A percentile compares a stretch with the other conserved stretches of the same genome.
Conservation (phyloP, 2,888 invertebrate genomes). For the Drosophila niveifrons region DNA sequence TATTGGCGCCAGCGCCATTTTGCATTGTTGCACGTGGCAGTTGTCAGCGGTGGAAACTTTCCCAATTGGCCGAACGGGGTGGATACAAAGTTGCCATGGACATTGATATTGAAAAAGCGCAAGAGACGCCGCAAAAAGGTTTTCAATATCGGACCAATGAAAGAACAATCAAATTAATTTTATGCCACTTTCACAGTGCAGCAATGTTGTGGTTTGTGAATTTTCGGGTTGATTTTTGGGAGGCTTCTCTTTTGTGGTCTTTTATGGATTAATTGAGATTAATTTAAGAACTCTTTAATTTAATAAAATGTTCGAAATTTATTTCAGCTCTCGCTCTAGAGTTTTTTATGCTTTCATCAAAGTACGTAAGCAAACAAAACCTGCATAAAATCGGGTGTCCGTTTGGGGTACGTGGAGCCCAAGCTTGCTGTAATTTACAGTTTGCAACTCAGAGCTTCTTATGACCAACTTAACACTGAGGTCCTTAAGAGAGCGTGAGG, state of each 20-base stretch:
- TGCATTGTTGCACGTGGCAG: constrained; percentile 71
- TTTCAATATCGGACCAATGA: neutral
- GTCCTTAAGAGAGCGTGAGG: constrained; percentile 1
- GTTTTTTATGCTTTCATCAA: neutral
- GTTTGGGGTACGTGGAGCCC: neutral
- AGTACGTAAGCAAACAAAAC: neutral
- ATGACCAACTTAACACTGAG: constrained; percentile 13
- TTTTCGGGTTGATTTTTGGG: neutral
- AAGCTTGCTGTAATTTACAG: constrained; percentile 13
- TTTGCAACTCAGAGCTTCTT: neutral
- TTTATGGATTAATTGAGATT: constrained; percentile 1
- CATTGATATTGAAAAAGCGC: constrained; percentile 22
- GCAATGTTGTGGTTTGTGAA: neutral
- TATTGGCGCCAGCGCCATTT: constrained; percentile 58
- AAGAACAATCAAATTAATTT: constrained; percentile 22
- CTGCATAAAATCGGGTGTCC: neutral
- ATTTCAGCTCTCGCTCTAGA: neutral
- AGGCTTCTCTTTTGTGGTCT: neutral
- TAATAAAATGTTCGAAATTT: constrained; percentile 3
- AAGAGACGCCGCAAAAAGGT: neutral
- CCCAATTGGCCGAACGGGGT: constrained; percentile 42
- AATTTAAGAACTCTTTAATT: constrained; percentile 13
- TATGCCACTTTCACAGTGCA: constrained; percentile 11
- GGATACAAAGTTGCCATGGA: constrained; percentile 7
- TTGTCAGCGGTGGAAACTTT: constrained; percentile 48